phyloP scores from a whole-genome alignment of 1,140 invertebrate genomes.

The Neocloeon triangulifer region DNA sequence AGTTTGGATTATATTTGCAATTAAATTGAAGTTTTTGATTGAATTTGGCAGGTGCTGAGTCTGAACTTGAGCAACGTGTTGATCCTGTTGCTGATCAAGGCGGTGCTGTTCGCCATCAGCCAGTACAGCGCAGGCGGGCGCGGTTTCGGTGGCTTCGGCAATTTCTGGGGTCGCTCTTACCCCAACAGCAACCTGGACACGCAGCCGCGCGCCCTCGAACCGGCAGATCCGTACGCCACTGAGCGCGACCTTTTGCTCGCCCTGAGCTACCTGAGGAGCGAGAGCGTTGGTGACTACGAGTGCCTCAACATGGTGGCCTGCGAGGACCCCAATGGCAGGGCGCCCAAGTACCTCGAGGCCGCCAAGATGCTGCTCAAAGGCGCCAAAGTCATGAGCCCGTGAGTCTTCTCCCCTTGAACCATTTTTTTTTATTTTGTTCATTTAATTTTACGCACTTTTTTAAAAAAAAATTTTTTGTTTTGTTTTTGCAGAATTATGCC shows the following conservation, averaged over 20 bases:
- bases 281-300: slow-evolving; percentile 32
- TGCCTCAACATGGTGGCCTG: slow-evolving; percentile 55
- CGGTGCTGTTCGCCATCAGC: slow-evolving; percentile 53
- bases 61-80: slow-evolving; percentile 61
- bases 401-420: slow-evolving; percentile 12
- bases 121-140: slow-evolving; percentile 8
- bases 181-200: slow-evolving; percentile 28
- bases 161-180: slow-evolving; percentile 2
- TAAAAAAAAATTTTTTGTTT: slow-evolving; percentile 2
- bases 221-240: slow-evolving; percentile 20
- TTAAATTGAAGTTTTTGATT: slow-evolving; percentile 1
- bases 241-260: slow-evolving; percentile 41
- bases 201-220: slow-evolving; percentile 27
- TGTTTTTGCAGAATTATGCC: slow-evolving; percentile 11
- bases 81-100: slow-evolving; percentile 55
- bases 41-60: slow-evolving; percentile 61
- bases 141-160: slow-evolving; percentile 4
- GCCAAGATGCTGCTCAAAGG: slow-evolving; percentile 49
- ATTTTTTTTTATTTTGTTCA: slow-evolving; percentile 1
- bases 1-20: slow-evolving; percentile 1
- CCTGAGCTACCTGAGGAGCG: slow-evolving; percentile 39
- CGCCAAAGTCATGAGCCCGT: slow-evolving; percentile 42
- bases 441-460: slow-evolving; percentile 1
- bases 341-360: slow-evolving; percentile 45
- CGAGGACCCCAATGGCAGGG: slow-evolving; percentile 40